phyloP scores from a whole-genome alignment of 2,888 invertebrate species.

The Drymonia ruficornis region DNA sequence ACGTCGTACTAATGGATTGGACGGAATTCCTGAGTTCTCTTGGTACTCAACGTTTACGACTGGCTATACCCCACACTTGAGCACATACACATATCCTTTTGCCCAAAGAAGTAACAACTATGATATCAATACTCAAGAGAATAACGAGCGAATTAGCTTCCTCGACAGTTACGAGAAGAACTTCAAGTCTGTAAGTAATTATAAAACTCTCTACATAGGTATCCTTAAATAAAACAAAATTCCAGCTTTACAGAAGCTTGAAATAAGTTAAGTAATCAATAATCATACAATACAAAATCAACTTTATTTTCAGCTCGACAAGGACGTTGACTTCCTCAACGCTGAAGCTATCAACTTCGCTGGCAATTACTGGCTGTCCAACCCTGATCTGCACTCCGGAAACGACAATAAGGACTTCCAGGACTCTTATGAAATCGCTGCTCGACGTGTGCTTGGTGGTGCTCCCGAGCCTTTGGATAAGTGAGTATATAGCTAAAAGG shows the following conservation, averaged over 20 bases:
- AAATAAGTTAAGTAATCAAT: no score
- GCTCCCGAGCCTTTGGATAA: constrained; percentile 52
- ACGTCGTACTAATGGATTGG: constrained; percentile 86
- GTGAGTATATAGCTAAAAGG: constrained; percentile 44
- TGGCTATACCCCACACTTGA: constrained; percentile 59
- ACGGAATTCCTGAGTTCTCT: constrained; percentile 86
- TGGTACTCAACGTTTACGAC: constrained; percentile 85
- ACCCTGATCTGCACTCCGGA: constrained; percentile 74
- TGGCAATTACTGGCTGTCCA: constrained; percentile 84
- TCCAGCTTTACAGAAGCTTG: no score
- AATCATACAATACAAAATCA: neutral
- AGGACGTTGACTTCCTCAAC: constrained; percentile 61
- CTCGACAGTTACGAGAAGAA: constrained; percentile 86
- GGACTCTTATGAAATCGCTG: constrained; percentile 85
- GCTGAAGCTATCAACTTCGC: constrained; percentile 81
- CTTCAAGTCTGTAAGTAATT: constrained; percentile 81
- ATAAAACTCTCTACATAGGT: neutral
- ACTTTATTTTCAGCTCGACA: constrained; percentile 54
- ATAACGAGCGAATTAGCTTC: constrained; percentile 76
- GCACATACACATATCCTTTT: constrained; percentile 63
- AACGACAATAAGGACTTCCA: constrained; percentile 57
- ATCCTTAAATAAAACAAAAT: neutral
- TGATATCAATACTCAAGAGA: constrained; percentile 79
- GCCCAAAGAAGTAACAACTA: constrained; percentile 86
- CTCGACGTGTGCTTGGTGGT: constrained; percentile 72